A percentile compares a stretch with the other conserved stretches of the same genome.
phyloP scores from a whole-genome alignment of 2,797 vertebrate genomes.

The Luscinia luscinia region DNA sequence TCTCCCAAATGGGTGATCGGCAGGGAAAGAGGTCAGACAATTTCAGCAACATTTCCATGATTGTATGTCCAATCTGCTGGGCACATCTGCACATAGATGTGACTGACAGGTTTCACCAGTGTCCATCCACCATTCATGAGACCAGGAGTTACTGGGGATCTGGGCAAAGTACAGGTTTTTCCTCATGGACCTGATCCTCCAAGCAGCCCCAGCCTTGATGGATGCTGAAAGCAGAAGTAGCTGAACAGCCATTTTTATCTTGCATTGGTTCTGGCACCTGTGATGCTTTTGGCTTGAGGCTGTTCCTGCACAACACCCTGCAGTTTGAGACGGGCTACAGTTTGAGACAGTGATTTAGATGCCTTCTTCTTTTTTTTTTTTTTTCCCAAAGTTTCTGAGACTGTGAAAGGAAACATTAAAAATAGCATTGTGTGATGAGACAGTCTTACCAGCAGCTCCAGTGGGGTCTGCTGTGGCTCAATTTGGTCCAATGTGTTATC shows the following conservation, averaged over 20 bases:
- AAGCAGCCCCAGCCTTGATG: background rate
- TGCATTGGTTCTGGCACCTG: background rate
- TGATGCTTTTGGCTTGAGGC: background rate
- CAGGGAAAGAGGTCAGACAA: background rate
- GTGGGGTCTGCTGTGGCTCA: background rate
- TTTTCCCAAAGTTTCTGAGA: background rate
- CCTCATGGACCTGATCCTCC: background rate
- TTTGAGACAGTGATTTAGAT: background rate
- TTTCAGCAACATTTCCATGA: rapidly evolving
- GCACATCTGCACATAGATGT: background rate
- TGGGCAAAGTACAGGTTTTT: rapidly evolving
- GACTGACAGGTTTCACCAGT: background rate
- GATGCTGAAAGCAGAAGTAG: background rate
- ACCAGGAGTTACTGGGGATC: background rate
- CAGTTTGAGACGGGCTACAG: background rate
- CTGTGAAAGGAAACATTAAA: background rate
- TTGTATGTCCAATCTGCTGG: background rate
- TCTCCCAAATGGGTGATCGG: rapidly evolving
- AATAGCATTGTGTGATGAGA: background rate
- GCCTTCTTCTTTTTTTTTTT: background rate
- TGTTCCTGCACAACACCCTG: background rate
- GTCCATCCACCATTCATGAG: rapidly evolving
- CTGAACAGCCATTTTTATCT: background rate
- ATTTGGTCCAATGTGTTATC: background rate
- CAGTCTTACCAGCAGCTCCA: background rate